These are phyloP conservation scores for Oreortyx pictus DNA, from an alignment of 2,797 vertebrate species.

Conservation along the genomic window DNA sequence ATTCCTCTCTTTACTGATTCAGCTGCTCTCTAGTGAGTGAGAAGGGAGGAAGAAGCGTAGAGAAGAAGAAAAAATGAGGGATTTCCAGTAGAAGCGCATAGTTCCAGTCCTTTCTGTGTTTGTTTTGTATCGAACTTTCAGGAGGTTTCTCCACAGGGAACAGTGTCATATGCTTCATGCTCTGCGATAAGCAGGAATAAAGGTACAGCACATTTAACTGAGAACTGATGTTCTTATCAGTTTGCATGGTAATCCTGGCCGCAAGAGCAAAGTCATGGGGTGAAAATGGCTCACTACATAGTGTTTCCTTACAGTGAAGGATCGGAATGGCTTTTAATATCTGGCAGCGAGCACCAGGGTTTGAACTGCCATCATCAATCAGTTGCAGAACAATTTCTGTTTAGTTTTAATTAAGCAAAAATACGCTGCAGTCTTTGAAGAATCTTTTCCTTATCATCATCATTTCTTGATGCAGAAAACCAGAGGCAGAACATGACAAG, in stretches of 20 bases:
- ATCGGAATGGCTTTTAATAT: neutral
- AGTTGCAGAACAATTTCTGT: neutral
- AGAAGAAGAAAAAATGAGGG: neutral
- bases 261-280: neutral
- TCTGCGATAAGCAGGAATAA: neutral
- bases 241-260: neutral
- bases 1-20: neutral
- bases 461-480: neutral
- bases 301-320: neutral
- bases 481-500: neutral
- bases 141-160: neutral
- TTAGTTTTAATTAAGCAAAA: conserved; percentile 16
- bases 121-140: neutral
- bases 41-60: neutral
- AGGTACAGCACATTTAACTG: neutral
- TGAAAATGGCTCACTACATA: fast-evolving
- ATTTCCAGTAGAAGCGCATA: neutral
- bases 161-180: neutral
- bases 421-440: neutral
- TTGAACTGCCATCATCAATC: neutral
- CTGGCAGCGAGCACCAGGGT: neutral
- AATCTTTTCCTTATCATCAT: neutral
- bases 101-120: neutral
- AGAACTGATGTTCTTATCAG: neutral
- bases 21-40: neutral